Percentiles rank a stretch among this genome's conserved stretches.
phyloP scores from a whole-genome alignment of 2,113 vertebrate species.

The Erpornis zantholeuca region DNA sequence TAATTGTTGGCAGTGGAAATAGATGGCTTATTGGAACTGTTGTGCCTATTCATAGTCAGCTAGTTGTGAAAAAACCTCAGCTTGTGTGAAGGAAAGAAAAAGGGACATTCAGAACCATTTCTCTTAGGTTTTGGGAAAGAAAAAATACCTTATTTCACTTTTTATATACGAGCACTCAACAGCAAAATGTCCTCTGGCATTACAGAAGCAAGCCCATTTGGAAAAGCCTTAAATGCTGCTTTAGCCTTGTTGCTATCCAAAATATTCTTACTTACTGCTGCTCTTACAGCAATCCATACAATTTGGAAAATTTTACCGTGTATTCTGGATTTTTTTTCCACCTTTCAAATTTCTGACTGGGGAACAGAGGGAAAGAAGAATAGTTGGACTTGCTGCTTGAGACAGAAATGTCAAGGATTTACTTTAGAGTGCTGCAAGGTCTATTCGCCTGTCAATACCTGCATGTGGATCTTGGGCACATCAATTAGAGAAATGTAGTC shows the following conservation, averaged over 20 bases:
- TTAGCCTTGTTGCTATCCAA: not conserved
- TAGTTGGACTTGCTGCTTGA: not conserved
- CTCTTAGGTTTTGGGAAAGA: not conserved
- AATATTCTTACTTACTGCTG: not conserved
- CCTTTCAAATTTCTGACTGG: not conserved
- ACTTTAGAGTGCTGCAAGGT: not conserved
- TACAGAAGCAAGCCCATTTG: not conserved
- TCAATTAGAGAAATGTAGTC: not conserved
- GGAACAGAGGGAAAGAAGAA: not conserved
- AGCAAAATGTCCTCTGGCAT: not conserved
- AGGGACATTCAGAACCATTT: constrained; percentile 10
- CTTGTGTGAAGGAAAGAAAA: not conserved
- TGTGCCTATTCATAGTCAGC: constrained; percentile 47
- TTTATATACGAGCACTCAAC: not conserved
- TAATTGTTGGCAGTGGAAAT: constrained; percentile 41
- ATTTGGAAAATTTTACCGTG: not conserved
- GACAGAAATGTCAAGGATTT: constrained; percentile 14
- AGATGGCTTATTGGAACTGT: constrained; percentile 9
- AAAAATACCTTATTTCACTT: not conserved
- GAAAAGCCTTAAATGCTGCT: not conserved
- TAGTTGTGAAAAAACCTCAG: constrained; percentile 3
- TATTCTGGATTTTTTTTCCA: not conserved
- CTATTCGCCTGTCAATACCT: not conserved
- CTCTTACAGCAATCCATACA: not conserved
- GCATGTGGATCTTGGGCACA: not conserved